phyloP scores from a whole-genome alignment of 2,797 vertebrate genomes.

The Sebastes elongatus region DNA sequence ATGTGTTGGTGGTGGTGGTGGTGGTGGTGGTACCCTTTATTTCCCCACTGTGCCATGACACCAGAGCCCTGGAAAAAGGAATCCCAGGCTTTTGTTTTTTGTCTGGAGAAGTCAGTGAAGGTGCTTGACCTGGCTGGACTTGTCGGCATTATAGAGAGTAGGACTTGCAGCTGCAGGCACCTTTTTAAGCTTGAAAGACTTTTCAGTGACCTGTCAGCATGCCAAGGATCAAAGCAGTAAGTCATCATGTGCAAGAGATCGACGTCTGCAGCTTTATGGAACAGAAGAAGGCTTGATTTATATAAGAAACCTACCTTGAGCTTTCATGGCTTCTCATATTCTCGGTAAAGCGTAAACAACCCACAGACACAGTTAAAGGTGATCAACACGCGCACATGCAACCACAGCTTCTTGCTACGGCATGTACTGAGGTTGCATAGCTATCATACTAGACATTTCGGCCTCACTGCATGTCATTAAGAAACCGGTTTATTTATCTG shows the following conservation, averaged over 20 bases:
- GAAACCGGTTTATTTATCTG: slow-evolving; percentile 49
- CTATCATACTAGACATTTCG: slow-evolving; percentile 48
- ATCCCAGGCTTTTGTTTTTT: slow-evolving; percentile 45
- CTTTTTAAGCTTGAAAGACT: slow-evolving; percentile 53
- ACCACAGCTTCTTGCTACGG: slow-evolving; percentile 13
- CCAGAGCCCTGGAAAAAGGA: slow-evolving; percentile 37
- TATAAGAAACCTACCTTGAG: not conserved
- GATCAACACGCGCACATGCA: not conserved
- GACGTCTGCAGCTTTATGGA: not conserved
- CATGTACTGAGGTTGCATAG: slow-evolving; percentile 38
- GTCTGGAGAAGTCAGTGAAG: slow-evolving; percentile 64
- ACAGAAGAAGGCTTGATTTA: not conserved
- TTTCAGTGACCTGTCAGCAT: slow-evolving; percentile 44
- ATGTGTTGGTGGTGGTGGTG: not conserved
- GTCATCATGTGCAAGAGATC: slow-evolving; percentile 23
- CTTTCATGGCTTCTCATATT: not conserved
- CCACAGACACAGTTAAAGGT: not conserved
- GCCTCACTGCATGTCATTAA: not conserved
- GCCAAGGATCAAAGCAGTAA: slow-evolving; percentile 53
- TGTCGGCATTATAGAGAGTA: slow-evolving; percentile 50
- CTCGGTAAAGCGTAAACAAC: not conserved
- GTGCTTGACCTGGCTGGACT: slow-evolving; percentile 75
- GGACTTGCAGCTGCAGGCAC: slow-evolving; percentile 35
- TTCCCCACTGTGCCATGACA: slow-evolving; percentile 35
- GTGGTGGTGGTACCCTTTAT: not conserved